These are phyloP conservation scores for Zosterops pallidus DNA, from an alignment of 2,113 vertebrate genomes.

Conservation along the genomic window DNA sequence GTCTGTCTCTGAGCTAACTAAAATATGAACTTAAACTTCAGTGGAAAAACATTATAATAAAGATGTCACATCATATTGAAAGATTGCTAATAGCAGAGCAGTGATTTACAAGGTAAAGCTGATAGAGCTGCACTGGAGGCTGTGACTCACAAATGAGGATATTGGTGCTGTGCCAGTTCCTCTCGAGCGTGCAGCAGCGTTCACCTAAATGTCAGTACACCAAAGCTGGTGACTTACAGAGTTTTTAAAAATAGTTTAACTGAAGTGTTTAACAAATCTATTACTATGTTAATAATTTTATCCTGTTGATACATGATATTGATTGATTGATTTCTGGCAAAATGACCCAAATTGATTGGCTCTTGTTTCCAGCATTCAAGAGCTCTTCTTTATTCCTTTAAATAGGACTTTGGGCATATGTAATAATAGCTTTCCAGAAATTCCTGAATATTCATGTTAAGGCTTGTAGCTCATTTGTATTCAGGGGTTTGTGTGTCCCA, in stretches of 20 bases:
- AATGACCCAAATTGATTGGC: background rate
- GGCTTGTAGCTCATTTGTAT: slow-evolving; percentile 23
- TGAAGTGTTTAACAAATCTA: background rate
- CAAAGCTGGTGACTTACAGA: background rate
- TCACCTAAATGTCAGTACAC: slow-evolving; percentile 22
- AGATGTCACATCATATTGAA: slow-evolving; percentile 53
- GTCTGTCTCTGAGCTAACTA: slow-evolving; percentile 44
- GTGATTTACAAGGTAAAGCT: slow-evolving; percentile 54
- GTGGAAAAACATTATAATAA: slow-evolving; percentile 63
- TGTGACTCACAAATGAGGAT: slow-evolving; percentile 51
- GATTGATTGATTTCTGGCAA: slow-evolving; percentile 3
- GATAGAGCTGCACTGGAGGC: slow-evolving; percentile 14
- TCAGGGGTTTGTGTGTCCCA: background rate
- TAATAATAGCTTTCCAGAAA: slow-evolving; percentile 33
- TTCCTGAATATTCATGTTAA: slow-evolving; percentile 50
- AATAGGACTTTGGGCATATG: background rate
- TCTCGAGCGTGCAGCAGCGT: background rate
- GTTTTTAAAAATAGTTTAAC: background rate
- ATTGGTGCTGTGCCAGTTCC: slow-evolving; percentile 17
- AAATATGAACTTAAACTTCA: slow-evolving; percentile 65
- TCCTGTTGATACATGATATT: background rate
- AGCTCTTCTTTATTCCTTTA: background rate
- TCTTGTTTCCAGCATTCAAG: background rate
- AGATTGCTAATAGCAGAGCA: slow-evolving; percentile 43
- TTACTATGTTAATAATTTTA: slow-evolving; percentile 18